Evolutionary conservation across 2,113 vertebrate genomes (phyloP).

Genomic region (Ranitomeya imitator): DNA sequence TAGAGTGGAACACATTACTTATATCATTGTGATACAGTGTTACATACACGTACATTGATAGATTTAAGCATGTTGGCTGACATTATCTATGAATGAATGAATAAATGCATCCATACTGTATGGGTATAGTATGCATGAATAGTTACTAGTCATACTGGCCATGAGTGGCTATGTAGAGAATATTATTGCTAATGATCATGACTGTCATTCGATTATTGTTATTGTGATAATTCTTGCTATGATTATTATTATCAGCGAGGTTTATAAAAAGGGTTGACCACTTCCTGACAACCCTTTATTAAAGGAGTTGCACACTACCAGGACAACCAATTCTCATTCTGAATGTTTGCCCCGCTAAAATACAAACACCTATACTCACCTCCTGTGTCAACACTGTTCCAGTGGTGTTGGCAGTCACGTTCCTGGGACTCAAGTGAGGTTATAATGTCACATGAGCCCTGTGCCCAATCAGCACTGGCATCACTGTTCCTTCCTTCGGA

Average conservation of each 20-base stretch:
- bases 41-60: neutral
- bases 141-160: neutral
- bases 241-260: neutral
- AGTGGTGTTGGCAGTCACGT: too few species aligned
- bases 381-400: too few species aligned
- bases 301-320: too few species aligned
- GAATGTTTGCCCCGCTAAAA: too few species aligned
- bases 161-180: neutral
- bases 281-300: too few species aligned
- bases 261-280: neutral
- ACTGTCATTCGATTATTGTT: neutral
- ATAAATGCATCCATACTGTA: neutral
- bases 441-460: too few species aligned
- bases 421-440: too few species aligned
- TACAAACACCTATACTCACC: too few species aligned
- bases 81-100: neutral
- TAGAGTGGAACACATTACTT: neutral
- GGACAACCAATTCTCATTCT: too few species aligned
- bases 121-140: neutral
- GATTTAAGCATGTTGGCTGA: constrained; percentile 7
- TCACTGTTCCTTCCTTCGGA: too few species aligned
- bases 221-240: neutral
- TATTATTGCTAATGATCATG: neutral
- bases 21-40: neutral
- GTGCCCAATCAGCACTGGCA: too few species aligned